phyloP scores from a whole-genome alignment of 2,113 vertebrate genomes.

The Myrmecophaga tridactyla region DNA sequence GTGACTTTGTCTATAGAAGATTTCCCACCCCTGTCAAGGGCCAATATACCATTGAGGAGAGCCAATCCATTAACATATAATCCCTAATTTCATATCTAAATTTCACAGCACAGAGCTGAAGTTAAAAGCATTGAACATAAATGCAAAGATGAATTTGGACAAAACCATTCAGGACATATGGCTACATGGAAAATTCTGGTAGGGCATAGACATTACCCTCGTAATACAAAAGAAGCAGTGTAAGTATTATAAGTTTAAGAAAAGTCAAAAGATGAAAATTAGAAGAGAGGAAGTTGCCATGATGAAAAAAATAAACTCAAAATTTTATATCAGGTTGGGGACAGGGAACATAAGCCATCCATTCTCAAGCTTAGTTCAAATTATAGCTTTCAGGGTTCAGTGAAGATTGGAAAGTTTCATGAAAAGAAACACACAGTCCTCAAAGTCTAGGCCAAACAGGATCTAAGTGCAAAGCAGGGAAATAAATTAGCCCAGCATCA shows the following conservation, averaged over 20 bases:
- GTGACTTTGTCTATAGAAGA: neutral
- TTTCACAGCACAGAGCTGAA: neutral
- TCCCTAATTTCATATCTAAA: neutral
- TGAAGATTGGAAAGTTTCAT: neutral
- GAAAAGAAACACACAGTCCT: neutral
- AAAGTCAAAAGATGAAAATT: neutral
- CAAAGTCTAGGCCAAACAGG: neutral
- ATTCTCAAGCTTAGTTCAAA: neutral
- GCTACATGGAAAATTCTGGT: neutral
- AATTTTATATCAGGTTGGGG: neutral
- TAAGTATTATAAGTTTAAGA: neutral
- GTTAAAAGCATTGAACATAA: neutral
- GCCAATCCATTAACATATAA: neutral
- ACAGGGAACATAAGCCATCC: neutral
- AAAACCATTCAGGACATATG: neutral
- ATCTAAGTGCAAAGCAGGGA: neutral
- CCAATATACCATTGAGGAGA: neutral
- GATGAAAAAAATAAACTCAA: neutral
- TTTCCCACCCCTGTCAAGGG: fast-evolving
- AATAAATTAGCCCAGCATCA: neutral
- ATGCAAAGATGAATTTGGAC: neutral
- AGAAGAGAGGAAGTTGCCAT: neutral
- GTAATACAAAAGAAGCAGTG: neutral
- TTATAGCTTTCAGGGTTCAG: neutral
- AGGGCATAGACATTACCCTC: neutral